Conservation (phyloP, 2,888 invertebrate species). For the Netelia fuscicornis region DNA sequence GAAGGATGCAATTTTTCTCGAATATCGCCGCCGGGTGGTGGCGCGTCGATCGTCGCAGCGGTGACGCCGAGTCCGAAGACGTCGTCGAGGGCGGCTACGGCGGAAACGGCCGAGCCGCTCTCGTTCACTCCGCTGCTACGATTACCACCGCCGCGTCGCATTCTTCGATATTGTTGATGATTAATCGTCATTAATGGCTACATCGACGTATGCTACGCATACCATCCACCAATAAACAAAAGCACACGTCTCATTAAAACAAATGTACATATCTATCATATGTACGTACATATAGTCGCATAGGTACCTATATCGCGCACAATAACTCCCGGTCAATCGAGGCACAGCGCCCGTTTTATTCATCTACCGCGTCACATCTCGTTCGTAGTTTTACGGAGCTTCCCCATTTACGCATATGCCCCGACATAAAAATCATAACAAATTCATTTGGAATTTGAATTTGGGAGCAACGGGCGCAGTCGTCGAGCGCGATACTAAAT, state of each 20-base stretch:
- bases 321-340: no score
- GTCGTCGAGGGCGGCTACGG: slow-evolving; percentile 93
- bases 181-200: no score
- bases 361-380: no score
- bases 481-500: no score
- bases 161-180: slow-evolving; percentile 24
- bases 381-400: no score
- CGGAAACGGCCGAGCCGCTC: not conserved
- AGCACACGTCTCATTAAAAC: no score
- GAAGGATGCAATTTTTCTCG: slow-evolving; percentile 85
- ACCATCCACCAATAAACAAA: no score
- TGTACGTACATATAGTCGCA: not conserved
- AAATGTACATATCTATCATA: not conserved
- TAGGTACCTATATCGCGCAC: not conserved
- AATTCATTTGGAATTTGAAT: no score
- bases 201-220: no score
- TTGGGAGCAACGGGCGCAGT: no score
- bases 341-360: not conserved
- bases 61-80: slow-evolving; percentile 88
- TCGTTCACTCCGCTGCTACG: slow-evolving; percentile 66
- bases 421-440: no score
- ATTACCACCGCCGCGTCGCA: slow-evolving; percentile 61
- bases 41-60: not conserved
- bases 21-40: slow-evolving; percentile 1
- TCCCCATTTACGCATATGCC: no score